phyloP scores from a whole-genome alignment of 2,888 invertebrate species.

The Gasteruption jaculator region DNA sequence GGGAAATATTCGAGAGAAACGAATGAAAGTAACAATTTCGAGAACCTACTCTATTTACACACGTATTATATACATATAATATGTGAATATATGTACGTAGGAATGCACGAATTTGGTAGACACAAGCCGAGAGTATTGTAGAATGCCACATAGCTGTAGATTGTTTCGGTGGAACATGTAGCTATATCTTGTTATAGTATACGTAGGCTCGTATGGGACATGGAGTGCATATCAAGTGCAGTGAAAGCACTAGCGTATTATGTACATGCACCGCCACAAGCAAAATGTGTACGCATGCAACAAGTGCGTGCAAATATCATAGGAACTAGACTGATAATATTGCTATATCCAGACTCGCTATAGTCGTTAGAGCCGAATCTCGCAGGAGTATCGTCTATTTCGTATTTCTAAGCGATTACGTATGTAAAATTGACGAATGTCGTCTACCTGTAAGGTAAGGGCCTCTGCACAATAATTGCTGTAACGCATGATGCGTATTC shows the following conservation, averaged over 20 bases:
- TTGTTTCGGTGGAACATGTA: too few species aligned
- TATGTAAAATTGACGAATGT: slow-evolving; percentile 34
- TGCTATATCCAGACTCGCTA: slow-evolving; percentile 46
- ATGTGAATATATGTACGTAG: too few species aligned
- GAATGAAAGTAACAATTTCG: too few species aligned
- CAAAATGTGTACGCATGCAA: slow-evolving; percentile 47
- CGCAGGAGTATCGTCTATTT: too few species aligned
- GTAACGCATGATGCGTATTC: slow-evolving; percentile 55
- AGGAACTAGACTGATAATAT: slow-evolving; percentile 45
- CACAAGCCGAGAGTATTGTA: too few species aligned
- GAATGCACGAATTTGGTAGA: too few species aligned
- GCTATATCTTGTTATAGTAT: slow-evolving; percentile 46
- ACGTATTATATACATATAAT: too few species aligned
- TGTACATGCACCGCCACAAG: slow-evolving; percentile 39
- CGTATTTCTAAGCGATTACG: too few species aligned
- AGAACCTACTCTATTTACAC: too few species aligned
- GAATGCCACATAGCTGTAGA: too few species aligned
- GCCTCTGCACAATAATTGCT: slow-evolving; percentile 74
- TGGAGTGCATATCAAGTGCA: slow-evolving; percentile 50
- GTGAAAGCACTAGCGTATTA: slow-evolving; percentile 43
- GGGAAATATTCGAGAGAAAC: too few species aligned
- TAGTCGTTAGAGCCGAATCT: too few species aligned
- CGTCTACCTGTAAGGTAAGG: slow-evolving; percentile 76
- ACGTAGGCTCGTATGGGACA: slow-evolving; percentile 45
- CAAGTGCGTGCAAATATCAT: slow-evolving; percentile 50